phyloP scores from a whole-genome alignment of 1,140 invertebrate genomes.

The Adoxophyes honmai region DNA sequence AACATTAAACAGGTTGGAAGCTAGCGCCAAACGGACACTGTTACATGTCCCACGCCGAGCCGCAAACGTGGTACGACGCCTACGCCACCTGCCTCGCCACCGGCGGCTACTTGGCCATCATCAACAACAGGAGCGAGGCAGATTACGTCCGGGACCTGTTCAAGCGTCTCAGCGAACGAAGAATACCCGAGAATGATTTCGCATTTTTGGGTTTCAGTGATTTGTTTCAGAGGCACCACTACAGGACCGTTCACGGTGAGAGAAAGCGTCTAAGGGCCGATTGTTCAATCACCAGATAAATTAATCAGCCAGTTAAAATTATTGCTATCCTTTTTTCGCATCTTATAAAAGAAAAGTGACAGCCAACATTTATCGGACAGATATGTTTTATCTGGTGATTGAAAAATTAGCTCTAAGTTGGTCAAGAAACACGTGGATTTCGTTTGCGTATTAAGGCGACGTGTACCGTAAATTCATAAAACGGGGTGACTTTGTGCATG shows the following conservation, averaged over 20 bases:
- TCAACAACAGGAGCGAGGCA: conserved; percentile 32
- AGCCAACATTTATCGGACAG: no score
- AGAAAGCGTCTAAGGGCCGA: not conserved
- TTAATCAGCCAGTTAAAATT: no score
- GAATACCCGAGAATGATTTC: conserved; percentile 27
- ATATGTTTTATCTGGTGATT: no score
- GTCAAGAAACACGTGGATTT: no score
- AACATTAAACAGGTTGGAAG: conserved; percentile 36
- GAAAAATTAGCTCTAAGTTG: no score
- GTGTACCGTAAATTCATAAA: no score
- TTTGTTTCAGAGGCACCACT: conserved; percentile 45
- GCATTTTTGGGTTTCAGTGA: conserved; percentile 58
- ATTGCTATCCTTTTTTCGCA: no score
- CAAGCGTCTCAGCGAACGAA: conserved; percentile 26
- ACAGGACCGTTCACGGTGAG: conserved; percentile 50
- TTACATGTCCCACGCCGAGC: conserved; percentile 42
- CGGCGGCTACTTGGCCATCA: conserved; percentile 40
- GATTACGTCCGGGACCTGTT: conserved; percentile 39
- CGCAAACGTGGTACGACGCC: conserved; percentile 45
- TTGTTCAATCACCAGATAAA: not conserved
- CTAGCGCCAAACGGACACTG: conserved; percentile 37
- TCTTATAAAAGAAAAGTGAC: no score
- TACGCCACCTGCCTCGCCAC: conserved; percentile 40
- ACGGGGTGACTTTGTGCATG: no score
- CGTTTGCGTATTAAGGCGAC: no score